Conservation (phyloP, 1,140 invertebrate genomes). For the Sipha flava region DNA sequence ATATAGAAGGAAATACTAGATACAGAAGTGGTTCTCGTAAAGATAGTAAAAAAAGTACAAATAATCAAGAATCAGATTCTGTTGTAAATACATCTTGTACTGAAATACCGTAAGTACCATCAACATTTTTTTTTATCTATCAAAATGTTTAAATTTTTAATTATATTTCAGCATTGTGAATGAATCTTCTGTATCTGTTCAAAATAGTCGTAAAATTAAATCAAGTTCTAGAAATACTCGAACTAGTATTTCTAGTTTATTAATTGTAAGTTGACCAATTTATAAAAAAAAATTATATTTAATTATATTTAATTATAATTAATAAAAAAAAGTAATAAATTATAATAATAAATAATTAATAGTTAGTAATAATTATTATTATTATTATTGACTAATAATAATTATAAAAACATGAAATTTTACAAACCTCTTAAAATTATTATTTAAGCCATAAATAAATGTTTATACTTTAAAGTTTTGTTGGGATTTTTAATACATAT, state of each 20-base stretch:
- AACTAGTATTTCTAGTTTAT: not conserved
- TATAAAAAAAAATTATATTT: not conserved
- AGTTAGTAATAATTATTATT: no score
- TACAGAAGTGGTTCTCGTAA: not conserved
- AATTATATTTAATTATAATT: no score
- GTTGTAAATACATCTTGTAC: not conserved
- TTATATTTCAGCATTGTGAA: not conserved
- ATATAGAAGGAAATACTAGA: slow-evolving; percentile 23
- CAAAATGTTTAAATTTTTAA: not conserved
- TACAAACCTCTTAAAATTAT: no score
- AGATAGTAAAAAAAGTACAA: slow-evolving; percentile 1
- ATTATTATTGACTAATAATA: no score
- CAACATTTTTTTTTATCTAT: not conserved
- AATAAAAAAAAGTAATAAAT: no score
- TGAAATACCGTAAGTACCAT: not conserved
- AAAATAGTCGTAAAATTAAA: not conserved
- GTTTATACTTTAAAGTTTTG: no score
- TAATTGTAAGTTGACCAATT: not conserved
- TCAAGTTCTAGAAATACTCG: slow-evolving; percentile 1
- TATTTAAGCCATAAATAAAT: no score
- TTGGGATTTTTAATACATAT: no score
- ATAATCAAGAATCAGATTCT: not conserved
- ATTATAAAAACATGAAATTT: no score
- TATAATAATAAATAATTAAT: no score
- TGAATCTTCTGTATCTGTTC: not conserved